Evolutionary conservation across 2,113 vertebrate genomes (phyloP), one percentile per base, ranked within the genome.

Genomic region (Procavia capensis): DNA sequence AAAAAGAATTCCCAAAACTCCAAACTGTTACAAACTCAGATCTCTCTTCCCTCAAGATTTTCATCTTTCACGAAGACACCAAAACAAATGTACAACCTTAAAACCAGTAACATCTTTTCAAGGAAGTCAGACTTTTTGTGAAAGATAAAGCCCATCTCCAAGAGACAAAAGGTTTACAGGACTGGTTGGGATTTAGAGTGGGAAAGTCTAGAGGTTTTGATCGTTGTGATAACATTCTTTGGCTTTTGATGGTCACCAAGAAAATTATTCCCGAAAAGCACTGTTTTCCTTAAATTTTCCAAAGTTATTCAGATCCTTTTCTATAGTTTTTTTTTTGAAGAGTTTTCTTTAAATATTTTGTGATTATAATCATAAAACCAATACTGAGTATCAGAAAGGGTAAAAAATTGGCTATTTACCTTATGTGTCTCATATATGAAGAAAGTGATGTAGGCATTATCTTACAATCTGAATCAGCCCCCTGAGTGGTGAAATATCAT

Each of bases 1-100:
- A 66, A 19, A 81, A 78, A 70, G 74, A 76, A 84, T 36, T 39
- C 6, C 20, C n/a, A 63, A 96, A 95, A 85, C 64, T 80, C 92
- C 61, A 88, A 91, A 75, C 43, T 89, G 29, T 47, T 85, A 86
- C n/a, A 88, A 97, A 50, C 78, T 39, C 54, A n/a, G 0, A 31
- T 88, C 74, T 94, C 43, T 94, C 43, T 93, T 92, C 72, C 25
- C 25, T 86, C 47, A 20, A 81, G 45, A 36, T 82, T 93, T 91
- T 94, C 82, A 79, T 94, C 85, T 54, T 29, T 88, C 29, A 36
- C 72, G 54, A 97, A 94, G 72, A 94, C 20, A 74, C 20, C 59
- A 29, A 85, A 59, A 41, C n/a, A 88, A 85, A 76, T 66, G 43
- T 75, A 11, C 50, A 86, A 93, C 54, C 75, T 91, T 90, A 57